Evolutionary conservation across 2,888 invertebrate genomes (phyloP).

Genomic region (Ditylenchus weischeri): DNA sequence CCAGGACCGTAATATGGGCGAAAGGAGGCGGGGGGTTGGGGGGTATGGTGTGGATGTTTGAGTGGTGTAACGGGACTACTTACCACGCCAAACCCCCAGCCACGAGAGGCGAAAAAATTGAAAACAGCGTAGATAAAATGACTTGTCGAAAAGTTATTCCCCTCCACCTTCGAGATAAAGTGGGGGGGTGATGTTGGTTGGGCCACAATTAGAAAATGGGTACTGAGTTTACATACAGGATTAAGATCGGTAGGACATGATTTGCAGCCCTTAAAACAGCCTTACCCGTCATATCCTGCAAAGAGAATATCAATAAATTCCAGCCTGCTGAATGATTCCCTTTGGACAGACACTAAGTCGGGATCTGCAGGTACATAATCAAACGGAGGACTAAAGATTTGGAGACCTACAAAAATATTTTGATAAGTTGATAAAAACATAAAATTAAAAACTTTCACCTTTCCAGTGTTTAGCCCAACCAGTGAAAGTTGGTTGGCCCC

Average conservation of each 20-base stretch:
- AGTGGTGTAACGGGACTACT: too few species aligned
- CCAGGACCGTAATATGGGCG: too few species aligned
- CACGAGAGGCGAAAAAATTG: too few species aligned
- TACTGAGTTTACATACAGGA: too few species aligned
- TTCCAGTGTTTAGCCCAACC: constrained; percentile 58
- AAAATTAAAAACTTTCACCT: constrained; percentile 25
- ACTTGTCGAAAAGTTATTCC: too few species aligned
- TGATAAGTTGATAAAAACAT: not conserved
- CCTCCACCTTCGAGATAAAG: too few species aligned
- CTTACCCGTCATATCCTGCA: constrained; percentile 69
- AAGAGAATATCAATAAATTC: constrained; percentile 70
- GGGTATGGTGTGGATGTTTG: too few species aligned
- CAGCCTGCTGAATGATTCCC: constrained; percentile 75
- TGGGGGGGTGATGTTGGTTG: too few species aligned
- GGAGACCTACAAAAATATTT: constrained; percentile 38
- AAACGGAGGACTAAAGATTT: constrained; percentile 55
- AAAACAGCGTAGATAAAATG: too few species aligned
- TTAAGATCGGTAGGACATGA: not conserved
- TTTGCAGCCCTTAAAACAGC: not conserved
- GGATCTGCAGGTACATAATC: constrained; percentile 52
- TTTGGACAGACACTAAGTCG: constrained; percentile 49
- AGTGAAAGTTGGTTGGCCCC: constrained; percentile 57
- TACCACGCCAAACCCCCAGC: too few species aligned
- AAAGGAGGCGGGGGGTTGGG: too few species aligned
- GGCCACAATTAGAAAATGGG: too few species aligned